Conservation (phyloP, 2,797 vertebrate species). For the Valencia hispanica region DNA sequence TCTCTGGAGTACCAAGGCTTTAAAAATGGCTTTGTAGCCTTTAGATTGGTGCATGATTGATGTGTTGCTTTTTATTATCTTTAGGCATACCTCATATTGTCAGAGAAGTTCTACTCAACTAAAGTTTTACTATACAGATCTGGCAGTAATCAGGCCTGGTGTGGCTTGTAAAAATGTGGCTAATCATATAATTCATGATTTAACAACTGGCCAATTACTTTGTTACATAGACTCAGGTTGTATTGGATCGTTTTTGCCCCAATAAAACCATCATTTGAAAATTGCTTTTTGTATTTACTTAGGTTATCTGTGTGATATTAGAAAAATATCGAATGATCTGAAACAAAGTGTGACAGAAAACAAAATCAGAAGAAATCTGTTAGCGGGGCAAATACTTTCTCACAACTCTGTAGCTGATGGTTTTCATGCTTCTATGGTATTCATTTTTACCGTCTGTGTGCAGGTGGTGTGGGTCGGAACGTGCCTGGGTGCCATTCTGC, state of each 20-base stretch:
- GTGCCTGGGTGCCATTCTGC: conserved; percentile 82
- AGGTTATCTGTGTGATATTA: background rate
- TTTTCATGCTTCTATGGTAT: background rate
- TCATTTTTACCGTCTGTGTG: conserved; percentile 27
- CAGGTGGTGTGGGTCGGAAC: conserved; percentile 91
- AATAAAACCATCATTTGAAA: background rate
- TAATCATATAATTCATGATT: background rate
- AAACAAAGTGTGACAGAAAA: background rate
- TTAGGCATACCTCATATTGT: background rate
- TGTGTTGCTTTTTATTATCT: no score
- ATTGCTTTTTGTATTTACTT: background rate
- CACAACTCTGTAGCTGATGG: background rate
- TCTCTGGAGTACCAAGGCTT: no score
- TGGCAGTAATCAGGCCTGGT: background rate
- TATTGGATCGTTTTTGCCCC: background rate
- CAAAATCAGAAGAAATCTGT: background rate
- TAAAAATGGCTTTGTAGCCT: no score
- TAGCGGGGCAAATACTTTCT: background rate
- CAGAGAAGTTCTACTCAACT: background rate
- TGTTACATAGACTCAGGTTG: background rate
- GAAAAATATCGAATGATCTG: background rate
- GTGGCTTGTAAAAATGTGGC: background rate
- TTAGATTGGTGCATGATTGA: no score
- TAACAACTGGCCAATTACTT: background rate
- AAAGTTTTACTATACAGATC: background rate